Base-by-base conservation (phyloP, 2,888 invertebrate species). In the Iselma pallidipennis region DNA sequence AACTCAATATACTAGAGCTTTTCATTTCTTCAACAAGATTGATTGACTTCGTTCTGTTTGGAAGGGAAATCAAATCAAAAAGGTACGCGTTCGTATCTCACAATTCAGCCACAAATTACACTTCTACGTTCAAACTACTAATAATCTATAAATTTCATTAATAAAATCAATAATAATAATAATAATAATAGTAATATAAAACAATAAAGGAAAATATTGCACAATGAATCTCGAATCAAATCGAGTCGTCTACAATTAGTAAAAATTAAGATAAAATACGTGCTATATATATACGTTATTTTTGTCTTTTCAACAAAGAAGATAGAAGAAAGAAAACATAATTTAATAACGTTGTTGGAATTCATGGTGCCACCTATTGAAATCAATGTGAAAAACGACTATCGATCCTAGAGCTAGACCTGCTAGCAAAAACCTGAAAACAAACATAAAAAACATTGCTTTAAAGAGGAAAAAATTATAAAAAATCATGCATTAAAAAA, bases 321-420 rank as follows among this genome's bases (percentile, higher is more conserved):
- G 37, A 2, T 37, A 16, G 12, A 1, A 6, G 54, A n/a, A 21
- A 12, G 45, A 55, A 55, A 23, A 63, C 66, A 61, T 63, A 54
- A 50, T 57, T 73, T 75, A 95, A 86, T 95, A 95, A 75, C 95
- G 89, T 82, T 95, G 95, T 80, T 96, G 95, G 83, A 95, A 96
- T 83, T 96, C 95, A 81, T 96, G 95, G 83, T 96, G 96, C 96
- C 96, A 96, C 79, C 95, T 87, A 84, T 99, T 99, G 86, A 99
- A 99, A 84, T 99, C 98, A 82, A 99, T 97, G 85, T 99, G 98
- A 85, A 98, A 98, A 75, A 99, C 97, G 65, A 99, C 95, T 72
- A 99, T 91, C 56, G 98, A 97, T 56, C 99, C 99, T 72, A 98
- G 95, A 60, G 97, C 95, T 60, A 99, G 85, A 57, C 99, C 99